Evolutionary conservation across 1,140 invertebrate genomes (phyloP).

Genomic region (Zaprionus inermis): DNA sequence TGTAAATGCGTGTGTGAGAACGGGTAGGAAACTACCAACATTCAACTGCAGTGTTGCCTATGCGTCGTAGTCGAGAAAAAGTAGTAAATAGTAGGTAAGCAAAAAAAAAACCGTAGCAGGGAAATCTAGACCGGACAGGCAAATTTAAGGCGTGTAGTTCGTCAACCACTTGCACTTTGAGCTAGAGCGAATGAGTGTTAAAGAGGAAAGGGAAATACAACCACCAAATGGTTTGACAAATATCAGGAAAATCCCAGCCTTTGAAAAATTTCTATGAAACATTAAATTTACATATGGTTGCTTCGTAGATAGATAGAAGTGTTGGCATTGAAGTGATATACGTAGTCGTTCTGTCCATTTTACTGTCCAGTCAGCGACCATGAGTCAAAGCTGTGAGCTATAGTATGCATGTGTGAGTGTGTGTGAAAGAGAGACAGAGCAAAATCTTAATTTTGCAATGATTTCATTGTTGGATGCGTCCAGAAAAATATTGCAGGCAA

Average conservation of each 20-base stretch:
- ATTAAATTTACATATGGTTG: conserved; percentile 12
- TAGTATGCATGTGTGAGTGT: conserved; percentile 10
- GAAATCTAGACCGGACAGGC: conserved; percentile 33
- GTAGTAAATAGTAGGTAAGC: conserved; percentile 47
- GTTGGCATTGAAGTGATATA: conserved; percentile 50
- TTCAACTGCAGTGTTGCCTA: conserved; percentile 68
- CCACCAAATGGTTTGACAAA: conserved; percentile 30
- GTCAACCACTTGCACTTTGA: conserved; percentile 45
- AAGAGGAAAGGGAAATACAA: conserved; percentile 22
- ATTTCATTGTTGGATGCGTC: conserved; percentile 27
- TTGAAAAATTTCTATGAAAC: conserved; percentile 23
- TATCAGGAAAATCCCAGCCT: conserved; percentile 7
- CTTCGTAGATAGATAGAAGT: conserved; percentile 19
- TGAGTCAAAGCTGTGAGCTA: conserved; percentile 45
- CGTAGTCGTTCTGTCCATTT: conserved; percentile 49
- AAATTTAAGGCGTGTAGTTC: conserved; percentile 48
- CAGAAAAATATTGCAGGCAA: conserved; percentile 8
- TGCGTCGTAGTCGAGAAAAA: conserved; percentile 38
- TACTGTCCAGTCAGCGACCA: conserved; percentile 45
- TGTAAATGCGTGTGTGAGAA: conserved; percentile 40
- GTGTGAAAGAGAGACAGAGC: conserved; percentile 8
- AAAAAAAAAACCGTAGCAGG: conserved; percentile 25
- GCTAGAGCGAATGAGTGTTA: conserved; percentile 8
- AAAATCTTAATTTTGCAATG: conserved; percentile 41
- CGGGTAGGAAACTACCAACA: conserved; percentile 42